These are phyloP conservation scores for Cranoglanis bouderius DNA, from an alignment of 2,113 vertebrate genomes.

Conservation along the genomic window DNA sequence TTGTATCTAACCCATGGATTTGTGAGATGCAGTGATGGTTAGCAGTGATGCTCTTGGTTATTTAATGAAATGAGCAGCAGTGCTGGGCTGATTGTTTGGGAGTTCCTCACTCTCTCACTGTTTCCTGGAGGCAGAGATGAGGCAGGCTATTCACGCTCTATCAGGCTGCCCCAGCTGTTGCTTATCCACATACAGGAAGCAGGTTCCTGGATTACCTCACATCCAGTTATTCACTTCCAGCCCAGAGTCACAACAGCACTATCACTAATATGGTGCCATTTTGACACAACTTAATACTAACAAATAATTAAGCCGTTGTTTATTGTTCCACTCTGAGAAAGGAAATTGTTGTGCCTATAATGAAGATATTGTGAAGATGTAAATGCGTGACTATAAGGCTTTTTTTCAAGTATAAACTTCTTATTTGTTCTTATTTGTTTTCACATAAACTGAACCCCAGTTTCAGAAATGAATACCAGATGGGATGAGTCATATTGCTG, in stretches of 20 bases:
- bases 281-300: constrained; percentile 40
- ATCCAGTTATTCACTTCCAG: constrained; percentile 51
- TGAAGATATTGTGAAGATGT: neutral
- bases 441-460: neutral
- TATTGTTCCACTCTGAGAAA: neutral
- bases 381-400: neutral
- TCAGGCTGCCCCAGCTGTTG: constrained; percentile 64
- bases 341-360: constrained; percentile 4
- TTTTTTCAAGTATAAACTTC: neutral
- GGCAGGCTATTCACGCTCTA: constrained; percentile 55
- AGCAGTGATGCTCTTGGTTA: constrained; percentile 37
- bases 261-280: constrained; percentile 52
- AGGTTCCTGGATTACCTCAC: constrained; percentile 63
- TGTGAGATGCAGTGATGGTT: constrained; percentile 37
- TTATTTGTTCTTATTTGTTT: neutral
- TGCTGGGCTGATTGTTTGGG: constrained; percentile 64
- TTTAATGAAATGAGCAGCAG: constrained; percentile 60
- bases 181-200: constrained; percentile 60
- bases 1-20: neutral
- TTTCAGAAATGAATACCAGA: neutral
- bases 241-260: constrained; percentile 36
- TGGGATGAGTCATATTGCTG: constrained; percentile 2
- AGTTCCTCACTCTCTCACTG: constrained; percentile 58
- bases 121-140: constrained; percentile 57
- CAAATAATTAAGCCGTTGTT: neutral